phyloP scores from a whole-genome alignment of 1,140 invertebrate genomes.

The Heliconius nattereri region DNA sequence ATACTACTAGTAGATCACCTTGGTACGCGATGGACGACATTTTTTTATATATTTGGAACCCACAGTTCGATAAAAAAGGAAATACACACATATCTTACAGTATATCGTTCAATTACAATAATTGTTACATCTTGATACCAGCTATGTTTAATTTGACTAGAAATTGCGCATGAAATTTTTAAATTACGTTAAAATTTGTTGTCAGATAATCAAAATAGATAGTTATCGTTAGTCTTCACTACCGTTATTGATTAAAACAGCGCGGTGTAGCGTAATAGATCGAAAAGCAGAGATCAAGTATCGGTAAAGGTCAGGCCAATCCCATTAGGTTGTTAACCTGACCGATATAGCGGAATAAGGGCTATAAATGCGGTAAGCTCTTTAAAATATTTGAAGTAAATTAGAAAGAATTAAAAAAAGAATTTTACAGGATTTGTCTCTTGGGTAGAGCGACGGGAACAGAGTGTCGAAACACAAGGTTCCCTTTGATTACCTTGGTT shows the following conservation, averaged over 20 bases:
- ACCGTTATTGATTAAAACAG: conserved; percentile 11
- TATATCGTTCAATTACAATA: too few species aligned
- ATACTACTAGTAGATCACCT: neutral
- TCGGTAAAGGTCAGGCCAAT: neutral
- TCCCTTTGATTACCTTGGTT: too few species aligned
- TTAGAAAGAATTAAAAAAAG: too few species aligned
- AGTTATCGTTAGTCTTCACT: neutral
- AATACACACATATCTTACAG: neutral
- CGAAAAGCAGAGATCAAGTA: conserved; percentile 2
- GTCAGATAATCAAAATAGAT: neutral
- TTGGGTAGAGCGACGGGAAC: too few species aligned
- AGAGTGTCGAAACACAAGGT: too few species aligned
- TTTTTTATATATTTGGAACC: neutral
- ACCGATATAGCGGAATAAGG: conserved; percentile 4
- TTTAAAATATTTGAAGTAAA: neutral
- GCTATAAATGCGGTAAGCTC: neutral
- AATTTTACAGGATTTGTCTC: too few species aligned
- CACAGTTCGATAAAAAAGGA: neutral
- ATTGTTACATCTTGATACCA: too few species aligned
- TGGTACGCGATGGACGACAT: neutral
- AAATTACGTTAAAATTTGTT: neutral
- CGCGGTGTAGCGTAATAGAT: conserved; percentile 1
- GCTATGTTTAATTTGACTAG: too few species aligned
- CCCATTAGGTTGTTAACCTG: conserved; percentile 12
- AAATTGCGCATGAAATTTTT: neutral